phyloP scores from a whole-genome alignment of 2,113 vertebrate genomes.

The Phrynocephalus versicolor region DNA sequence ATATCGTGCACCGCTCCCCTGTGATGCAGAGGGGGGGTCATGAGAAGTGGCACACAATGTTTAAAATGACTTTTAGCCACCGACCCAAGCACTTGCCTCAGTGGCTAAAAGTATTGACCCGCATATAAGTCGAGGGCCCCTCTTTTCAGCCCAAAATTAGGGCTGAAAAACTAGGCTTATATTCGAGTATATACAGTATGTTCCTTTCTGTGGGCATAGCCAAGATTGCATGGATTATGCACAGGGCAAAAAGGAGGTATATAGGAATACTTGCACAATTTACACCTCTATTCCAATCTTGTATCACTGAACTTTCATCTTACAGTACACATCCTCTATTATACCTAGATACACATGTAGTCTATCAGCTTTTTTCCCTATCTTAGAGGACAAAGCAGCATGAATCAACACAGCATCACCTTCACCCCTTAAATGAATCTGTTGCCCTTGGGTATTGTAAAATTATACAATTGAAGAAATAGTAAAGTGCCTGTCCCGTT shows the following conservation, averaged over 20 bases:
- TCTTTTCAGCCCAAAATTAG: too few relatives aligned
- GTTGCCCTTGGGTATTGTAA: background rate
- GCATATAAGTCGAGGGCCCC: too few relatives aligned
- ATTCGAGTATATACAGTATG: too few relatives aligned
- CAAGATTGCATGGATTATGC: background rate
- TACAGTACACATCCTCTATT: background rate
- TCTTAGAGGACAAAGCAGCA: too few relatives aligned
- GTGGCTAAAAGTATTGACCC: too few relatives aligned
- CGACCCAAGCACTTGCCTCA: too few relatives aligned
- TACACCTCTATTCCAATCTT: background rate
- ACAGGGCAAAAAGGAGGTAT: background rate
- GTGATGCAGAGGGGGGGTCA: too few relatives aligned
- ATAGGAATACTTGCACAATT: too few relatives aligned
- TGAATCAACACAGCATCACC: background rate
- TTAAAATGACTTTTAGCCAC: too few relatives aligned
- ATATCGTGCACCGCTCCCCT: too few relatives aligned
- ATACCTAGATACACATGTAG: background rate
- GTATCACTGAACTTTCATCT: background rate
- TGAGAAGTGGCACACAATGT: too few relatives aligned
- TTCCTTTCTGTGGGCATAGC: background rate
- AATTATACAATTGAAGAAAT: background rate
- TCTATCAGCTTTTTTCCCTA: background rate
- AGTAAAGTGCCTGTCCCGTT: background rate
- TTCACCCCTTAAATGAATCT: background rate
- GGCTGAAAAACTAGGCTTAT: too few relatives aligned